These are phyloP conservation scores for Geococcyx californianus DNA, from an alignment of 2,113 vertebrate species.

Conservation along the genomic window DNA sequence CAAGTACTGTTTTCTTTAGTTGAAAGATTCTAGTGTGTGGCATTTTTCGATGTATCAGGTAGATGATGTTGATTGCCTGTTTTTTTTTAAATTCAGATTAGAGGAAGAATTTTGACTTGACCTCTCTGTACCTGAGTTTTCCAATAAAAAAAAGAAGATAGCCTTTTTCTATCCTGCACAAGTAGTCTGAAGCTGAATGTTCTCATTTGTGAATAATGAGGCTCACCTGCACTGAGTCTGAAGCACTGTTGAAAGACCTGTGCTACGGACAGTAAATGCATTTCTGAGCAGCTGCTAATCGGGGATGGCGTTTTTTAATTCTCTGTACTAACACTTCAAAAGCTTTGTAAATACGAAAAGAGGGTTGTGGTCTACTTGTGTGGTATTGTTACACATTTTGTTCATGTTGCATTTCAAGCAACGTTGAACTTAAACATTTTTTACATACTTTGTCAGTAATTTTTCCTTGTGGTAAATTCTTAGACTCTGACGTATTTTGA, in stretches of 20 bases:
- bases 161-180: neutral
- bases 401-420: constrained; percentile 5
- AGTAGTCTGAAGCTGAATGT: neutral
- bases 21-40: neutral
- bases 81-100: neutral
- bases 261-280: neutral
- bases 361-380: constrained; percentile 12
- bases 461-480: constrained; percentile 45
- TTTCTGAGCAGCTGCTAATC: neutral
- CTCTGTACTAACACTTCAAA: neutral
- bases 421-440: constrained; percentile 20
- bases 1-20: neutral
- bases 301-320: neutral
- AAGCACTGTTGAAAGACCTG: neutral
- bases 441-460: constrained; percentile 28
- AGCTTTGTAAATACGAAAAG: neutral
- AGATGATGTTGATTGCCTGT: neutral
- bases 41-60: neutral
- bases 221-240: neutral
- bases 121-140: neutral
- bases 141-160: neutral
- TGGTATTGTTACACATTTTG: neutral
- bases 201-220: neutral
- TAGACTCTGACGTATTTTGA: constrained; percentile 43
- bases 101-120: neutral